Percentiles rank a stretch among this genome's conserved stretches.
Conservation (phyloP, 1,140 invertebrate species). For the Phymorhynchus buccinoides region DNA sequence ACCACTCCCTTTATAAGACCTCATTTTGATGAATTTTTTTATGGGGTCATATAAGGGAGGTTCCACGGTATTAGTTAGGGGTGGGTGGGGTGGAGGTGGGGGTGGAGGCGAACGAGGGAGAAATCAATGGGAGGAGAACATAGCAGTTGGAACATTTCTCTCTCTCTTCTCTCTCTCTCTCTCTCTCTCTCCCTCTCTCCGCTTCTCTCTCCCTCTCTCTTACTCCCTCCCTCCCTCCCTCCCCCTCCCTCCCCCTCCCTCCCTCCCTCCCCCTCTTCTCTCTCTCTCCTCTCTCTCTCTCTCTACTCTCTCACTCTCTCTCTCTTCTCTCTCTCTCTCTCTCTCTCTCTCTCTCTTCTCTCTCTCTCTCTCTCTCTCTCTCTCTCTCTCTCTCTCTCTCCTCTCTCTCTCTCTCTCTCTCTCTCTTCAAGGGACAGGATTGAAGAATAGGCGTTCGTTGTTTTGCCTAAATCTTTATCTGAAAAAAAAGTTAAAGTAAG, state of each 20-base stretch:
- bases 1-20: too few species aligned
- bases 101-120: too few species aligned
- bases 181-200: neutral
- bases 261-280: neutral
- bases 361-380: neutral
- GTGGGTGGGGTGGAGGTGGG: too few species aligned
- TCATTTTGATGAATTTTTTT: too few species aligned
- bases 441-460: too few species aligned
- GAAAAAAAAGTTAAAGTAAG: too few species aligned
- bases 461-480: too few species aligned
- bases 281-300: neutral
- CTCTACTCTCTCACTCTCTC: neutral
- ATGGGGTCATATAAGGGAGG: too few species aligned
- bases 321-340: neutral
- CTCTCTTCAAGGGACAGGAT: too few species aligned
- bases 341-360: neutral
- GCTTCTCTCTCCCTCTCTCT: neutral
- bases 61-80: too few species aligned
- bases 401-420: neutral
- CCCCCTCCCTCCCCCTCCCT: neutral
- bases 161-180: neutral
- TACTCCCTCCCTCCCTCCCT: neutral
- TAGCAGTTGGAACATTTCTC: neutral
- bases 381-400: neutral
- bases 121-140: too few species aligned